Evolutionary conservation across 2,888 invertebrate genomes (phyloP), one percentile per base, ranked within the genome.

Genomic region (Eupithecia abbreviata): DNA sequence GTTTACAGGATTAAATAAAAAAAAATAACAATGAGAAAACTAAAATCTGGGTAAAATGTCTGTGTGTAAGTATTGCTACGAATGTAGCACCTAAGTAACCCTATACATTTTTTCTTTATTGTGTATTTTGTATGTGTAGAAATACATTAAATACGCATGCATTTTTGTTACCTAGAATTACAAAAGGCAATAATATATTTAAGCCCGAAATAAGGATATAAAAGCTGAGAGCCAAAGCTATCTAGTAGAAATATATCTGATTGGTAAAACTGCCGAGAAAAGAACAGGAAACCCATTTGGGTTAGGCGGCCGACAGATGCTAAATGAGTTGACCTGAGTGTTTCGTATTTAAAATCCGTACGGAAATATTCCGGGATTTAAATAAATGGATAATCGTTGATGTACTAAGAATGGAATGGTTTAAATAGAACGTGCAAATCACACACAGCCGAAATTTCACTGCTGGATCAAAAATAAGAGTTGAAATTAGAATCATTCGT

Each of bases 281-380:
- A 42, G 45, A 72, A 42, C 72, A 62, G 72, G 72, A 72, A 72
- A 49, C 65, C 30, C 41, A 72, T 72, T 30, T 47, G 30, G 72
- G 72, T 72, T 47, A 72, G 41, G 65, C 45, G 72, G 65, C 41
- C 65, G 65, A 65, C 30, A 15, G 51, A 43, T 68, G 67, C 67
- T 68, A n/a, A 68, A 70, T 51, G 13, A 41, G 70, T 49, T n/a
- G 45, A 18, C 3, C 42, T 10, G 67, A 68, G 67, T n/a, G 67
- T 45, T 18, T 12, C 69, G 47, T 69, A 69, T 69, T 69, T 49
- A 69, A 69, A 47, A 45, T 47, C 18, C 0, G 69, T 43, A n/a
- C 47, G 47, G 69, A 69, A 69, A 69, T 69, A 45, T 45, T n/a
- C 47, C 13, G 18, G 12, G 69, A 69, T 5, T 69, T 9, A 69